Evolutionary conservation across 2,797 vertebrate species (phyloP), one percentile per base, ranked within the genome.

Genomic region (Dermochelys coriacea): DNA sequence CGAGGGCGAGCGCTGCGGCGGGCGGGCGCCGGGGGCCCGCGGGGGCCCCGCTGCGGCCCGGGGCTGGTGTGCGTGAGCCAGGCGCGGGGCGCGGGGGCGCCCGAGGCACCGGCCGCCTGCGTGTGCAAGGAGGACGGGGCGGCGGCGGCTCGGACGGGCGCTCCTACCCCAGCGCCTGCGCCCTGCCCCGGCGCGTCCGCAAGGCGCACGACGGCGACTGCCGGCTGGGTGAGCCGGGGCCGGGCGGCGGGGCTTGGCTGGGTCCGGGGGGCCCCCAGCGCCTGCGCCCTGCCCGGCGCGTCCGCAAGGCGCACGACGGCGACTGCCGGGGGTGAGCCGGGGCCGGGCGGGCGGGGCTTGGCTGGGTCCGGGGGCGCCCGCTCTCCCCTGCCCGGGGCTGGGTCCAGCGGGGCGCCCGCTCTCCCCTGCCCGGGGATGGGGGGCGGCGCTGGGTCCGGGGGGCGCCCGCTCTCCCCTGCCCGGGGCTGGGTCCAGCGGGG

Each of bases 121-220:
- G 91, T 98, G 88, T 98, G 98, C 90, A 96, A 97, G 87, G 97
- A 97, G 88, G 98, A 98, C 80, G 98, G 97, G 45, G 45, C 95
- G 1, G 98, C 98, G 74, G 98, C 50, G 98, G 98, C 50, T 98
- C 98, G 41, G 98, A 98, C 94, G 97, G 98, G 83, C 97, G 86
- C 86, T 97, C 98, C 50, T 98, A 98, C 90, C 61, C 95, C 88
- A 98, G 97, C 88, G 75, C 97, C 29, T 98, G 98, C 83, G 97
- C 97, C 50, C 97, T 98, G 37, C 87, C n/a, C 1, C 92, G 94
- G 55, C 97, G 97, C 52, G 78, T 98, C 59, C 97, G 91, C 91
- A 98, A 98, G 86, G 93, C 61, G 12, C 98, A 96, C 71, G 97
- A 97, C 18, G 98, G 98, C 25, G 96, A 98, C 92, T 98, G 98